These are phyloP conservation scores for Hippolais icterina DNA, from an alignment of 2,113 vertebrate species.

Conservation along the genomic window DNA sequence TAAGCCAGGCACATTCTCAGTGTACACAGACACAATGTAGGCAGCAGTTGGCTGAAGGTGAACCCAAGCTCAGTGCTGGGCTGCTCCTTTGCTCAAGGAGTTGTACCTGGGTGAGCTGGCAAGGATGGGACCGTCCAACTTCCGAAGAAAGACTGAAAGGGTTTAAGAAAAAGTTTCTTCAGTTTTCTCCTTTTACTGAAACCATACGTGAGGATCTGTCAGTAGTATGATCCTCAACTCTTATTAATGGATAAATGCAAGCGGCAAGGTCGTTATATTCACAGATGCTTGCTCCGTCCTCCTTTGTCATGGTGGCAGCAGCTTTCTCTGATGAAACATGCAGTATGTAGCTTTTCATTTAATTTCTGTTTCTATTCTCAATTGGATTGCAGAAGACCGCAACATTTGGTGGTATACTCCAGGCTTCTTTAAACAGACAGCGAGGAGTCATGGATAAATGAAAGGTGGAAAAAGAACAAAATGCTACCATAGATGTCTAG, in stretches of 20 bases:
- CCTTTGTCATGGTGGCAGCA: not conserved
- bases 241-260: not conserved
- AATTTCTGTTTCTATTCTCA: not conserved
- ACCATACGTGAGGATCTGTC: not conserved
- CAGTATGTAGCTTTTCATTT: not conserved
- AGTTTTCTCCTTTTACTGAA: not conserved
- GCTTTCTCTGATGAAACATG: not conserved
- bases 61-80: not conserved
- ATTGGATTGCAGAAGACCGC: not conserved
- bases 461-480: not conserved
- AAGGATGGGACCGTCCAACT: not conserved
- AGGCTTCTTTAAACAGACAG: not conserved
- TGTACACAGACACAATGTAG: fast-evolving
- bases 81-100: not conserved
- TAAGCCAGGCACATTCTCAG: not conserved
- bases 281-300: not conserved
- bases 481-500: not conserved
- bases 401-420: not conserved
- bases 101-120: not conserved
- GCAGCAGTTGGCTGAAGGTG: not conserved
- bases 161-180: not conserved
- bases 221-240: not conserved
- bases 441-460: not conserved
- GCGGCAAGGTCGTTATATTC: not conserved
- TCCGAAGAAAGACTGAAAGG: not conserved